phyloP scores from a whole-genome alignment of 1,140 invertebrate species.

The Danaus plexippus region DNA sequence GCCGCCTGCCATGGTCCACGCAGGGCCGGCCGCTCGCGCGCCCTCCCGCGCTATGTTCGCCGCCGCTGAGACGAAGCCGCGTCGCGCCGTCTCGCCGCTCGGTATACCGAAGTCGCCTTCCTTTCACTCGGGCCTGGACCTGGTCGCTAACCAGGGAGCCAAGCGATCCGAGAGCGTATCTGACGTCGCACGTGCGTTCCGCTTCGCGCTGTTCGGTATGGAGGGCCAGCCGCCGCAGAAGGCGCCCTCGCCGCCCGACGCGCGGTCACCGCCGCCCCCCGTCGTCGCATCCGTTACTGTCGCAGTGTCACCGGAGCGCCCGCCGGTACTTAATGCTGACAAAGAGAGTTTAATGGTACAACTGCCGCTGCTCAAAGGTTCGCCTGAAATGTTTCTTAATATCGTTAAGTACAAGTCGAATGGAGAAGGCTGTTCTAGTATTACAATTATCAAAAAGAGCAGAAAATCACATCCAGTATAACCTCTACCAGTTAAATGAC shows the following conservation, averaged over 20 bases:
- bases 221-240: conserved; percentile 54
- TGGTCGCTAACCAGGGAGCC: conserved; percentile 75
- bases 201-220: conserved; percentile 63
- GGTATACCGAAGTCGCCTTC: conserved; percentile 88
- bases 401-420: no score
- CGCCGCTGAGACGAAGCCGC: conserved; percentile 71
- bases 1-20: conserved; percentile 69
- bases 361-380: conserved; percentile 67
- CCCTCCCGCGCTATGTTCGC: conserved; percentile 67
- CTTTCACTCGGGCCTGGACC: conserved; percentile 85
- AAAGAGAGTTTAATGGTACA: conserved; percentile 65
- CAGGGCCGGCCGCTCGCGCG: conserved; percentile 65
- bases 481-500: no score
- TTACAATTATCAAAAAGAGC: no score
- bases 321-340: conserved; percentile 40
- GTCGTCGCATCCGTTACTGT: conserved; percentile 26
- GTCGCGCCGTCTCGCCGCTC: conserved; percentile 70
- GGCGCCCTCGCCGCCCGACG: conserved; percentile 54
- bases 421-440: no score
- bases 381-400: conserved; percentile 11
- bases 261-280: conserved; percentile 49
- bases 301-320: conserved; percentile 46
- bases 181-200: conserved; percentile 67
- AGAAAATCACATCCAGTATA: no score
- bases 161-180: conserved; percentile 66